A percentile compares a stretch with the other conserved stretches of the same genome.
Conservation (phyloP, 2,113 vertebrate species). For the Malurus cyaneus region DNA sequence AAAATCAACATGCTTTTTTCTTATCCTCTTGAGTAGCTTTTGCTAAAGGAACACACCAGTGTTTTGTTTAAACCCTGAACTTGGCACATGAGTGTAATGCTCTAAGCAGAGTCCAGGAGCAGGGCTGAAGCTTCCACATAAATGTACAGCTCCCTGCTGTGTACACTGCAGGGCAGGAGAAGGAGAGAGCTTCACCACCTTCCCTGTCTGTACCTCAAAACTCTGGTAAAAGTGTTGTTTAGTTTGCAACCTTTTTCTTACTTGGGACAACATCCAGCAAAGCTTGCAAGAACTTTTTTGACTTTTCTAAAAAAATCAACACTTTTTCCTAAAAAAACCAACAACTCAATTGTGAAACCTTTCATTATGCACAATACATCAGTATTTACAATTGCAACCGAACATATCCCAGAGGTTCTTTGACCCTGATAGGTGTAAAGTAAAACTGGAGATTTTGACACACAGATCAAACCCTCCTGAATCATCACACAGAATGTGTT, state of each 20-base stretch:
- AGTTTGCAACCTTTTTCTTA: fast-evolving
- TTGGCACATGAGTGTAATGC: not conserved
- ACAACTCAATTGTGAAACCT: not conserved
- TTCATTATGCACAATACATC: not conserved
- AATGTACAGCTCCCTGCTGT: fast-evolving
- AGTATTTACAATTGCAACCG: not conserved
- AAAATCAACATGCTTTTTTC: not conserved
- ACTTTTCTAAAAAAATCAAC: not conserved
- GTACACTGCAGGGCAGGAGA: not conserved
- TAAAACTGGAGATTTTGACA: not conserved
- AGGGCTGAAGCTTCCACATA: not conserved
- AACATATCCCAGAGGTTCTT: not conserved
- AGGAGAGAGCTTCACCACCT: not conserved
- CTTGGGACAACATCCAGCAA: not conserved
- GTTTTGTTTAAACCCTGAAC: not conserved
- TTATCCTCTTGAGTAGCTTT: not conserved
- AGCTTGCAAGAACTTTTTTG: not conserved
- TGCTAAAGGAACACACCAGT: not conserved
- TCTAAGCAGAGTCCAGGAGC: not conserved
- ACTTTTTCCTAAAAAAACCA: not conserved
- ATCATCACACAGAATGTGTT: not conserved
- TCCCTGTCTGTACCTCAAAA: not conserved
- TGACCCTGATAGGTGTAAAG: not conserved
- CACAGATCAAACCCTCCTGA: not conserved
- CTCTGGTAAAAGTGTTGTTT: not conserved